phyloP scores from a whole-genome alignment of 2,113 vertebrate species.

The Sinocyclocheilus anshuiensis region DNA sequence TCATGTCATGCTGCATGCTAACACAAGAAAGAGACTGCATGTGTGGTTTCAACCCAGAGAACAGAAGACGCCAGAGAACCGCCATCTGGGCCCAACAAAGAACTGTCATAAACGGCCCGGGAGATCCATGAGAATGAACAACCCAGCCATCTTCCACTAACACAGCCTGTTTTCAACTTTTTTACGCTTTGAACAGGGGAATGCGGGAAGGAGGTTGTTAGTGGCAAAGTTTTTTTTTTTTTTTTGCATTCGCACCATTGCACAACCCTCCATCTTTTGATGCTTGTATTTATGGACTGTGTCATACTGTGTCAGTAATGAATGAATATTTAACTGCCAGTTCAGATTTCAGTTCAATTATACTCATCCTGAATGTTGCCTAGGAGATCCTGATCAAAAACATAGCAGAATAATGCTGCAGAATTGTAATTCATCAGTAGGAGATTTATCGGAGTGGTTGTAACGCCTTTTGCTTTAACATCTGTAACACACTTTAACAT shows the following conservation, averaged over 20 bases:
- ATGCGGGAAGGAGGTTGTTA: slow-evolving; percentile 28
- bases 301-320: neutral
- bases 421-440: neutral
- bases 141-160: slow-evolving; percentile 50
- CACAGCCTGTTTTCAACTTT: slow-evolving; percentile 37
- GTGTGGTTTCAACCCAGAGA: slow-evolving; percentile 45
- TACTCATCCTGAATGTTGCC: neutral
- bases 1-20: slow-evolving; percentile 30
- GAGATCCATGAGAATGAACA: slow-evolving; percentile 51
- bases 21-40: slow-evolving; percentile 25
- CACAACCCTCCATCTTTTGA: neutral
- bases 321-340: slow-evolving; percentile 4
- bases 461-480: neutral
- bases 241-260: neutral
- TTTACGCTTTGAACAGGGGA: slow-evolving; percentile 42
- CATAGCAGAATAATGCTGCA: neutral
- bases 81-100: slow-evolving; percentile 56
- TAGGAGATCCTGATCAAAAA: neutral
- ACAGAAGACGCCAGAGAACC: slow-evolving; percentile 43
- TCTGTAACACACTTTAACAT: neutral
- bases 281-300: slow-evolving; percentile 17
- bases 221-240: slow-evolving; percentile 27
- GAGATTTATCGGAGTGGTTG: neutral
- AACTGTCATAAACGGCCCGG: slow-evolving; percentile 50
- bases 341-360: neutral